Conservation (phyloP, 1,140 invertebrate genomes). For the Heliconius eleuchia region DNA sequence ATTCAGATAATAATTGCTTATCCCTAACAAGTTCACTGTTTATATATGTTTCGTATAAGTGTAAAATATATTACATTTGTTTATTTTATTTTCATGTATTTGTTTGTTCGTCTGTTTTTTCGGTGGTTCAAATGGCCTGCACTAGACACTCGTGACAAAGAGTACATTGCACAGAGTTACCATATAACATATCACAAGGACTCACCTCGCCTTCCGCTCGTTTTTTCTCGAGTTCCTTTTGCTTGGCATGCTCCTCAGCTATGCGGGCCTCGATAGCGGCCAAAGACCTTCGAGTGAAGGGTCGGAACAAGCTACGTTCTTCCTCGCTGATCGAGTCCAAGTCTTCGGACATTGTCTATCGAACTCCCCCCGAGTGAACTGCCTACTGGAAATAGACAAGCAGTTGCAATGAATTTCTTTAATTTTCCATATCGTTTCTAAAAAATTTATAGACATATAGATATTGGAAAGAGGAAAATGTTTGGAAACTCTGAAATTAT, state of each 20-base stretch:
- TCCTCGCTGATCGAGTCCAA: slow-evolving; percentile 94
- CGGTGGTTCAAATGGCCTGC: slow-evolving; percentile 39
- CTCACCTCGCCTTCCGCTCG: slow-evolving; percentile 96
- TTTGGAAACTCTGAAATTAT: too few relatives aligned
- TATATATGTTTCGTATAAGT: slow-evolving; percentile 16
- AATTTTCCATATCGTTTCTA: too few relatives aligned
- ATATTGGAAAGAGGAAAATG: too few relatives aligned
- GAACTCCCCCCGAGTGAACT: slow-evolving; percentile 81
- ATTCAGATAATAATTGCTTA: not conserved
- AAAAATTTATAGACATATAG: too few relatives aligned
- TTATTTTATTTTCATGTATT: slow-evolving; percentile 21
- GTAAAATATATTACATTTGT: slow-evolving; percentile 24
- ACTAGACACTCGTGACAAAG: slow-evolving; percentile 49
- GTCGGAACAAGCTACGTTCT: slow-evolving; percentile 97
- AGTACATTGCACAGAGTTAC: slow-evolving; percentile 33
- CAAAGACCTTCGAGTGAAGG: slow-evolving; percentile 98
- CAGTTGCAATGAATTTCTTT: not conserved
- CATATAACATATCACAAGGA: not conserved
- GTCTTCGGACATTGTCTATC: slow-evolving; percentile 92
- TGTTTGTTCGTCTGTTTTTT: slow-evolving; percentile 6
- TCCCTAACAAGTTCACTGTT: slow-evolving; percentile 18
- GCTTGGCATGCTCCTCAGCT: slow-evolving; percentile 96
- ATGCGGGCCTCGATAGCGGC: slow-evolving; percentile 95
- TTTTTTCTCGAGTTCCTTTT: slow-evolving; percentile 97
- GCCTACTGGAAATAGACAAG: slow-evolving; percentile 62